Base-by-base conservation (phyloP, 2,888 invertebrate species). In the Napeogenes inachia region DNA sequence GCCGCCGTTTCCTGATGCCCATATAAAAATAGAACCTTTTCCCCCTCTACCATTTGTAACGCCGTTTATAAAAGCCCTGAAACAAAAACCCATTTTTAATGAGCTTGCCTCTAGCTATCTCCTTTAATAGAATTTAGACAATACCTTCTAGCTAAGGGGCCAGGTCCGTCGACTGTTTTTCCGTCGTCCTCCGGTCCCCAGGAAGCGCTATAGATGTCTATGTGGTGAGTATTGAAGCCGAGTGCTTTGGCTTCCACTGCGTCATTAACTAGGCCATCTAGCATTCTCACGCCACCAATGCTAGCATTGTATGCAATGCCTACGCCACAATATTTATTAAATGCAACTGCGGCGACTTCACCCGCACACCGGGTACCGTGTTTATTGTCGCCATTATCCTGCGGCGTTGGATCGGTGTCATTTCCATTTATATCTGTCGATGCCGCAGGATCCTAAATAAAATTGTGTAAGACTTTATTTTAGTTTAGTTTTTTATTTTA, bases 341-440 rank as follows among this genome's bases (percentile, higher is more conserved):
- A 98, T 58, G 99, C 99, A 65, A 97, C 95, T 69, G 97, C 99
- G 47, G 99, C 98, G 10, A 99, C 99, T 91, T 99, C 99, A 35
- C 99, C 99, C 33, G 99, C 99, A 85, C 99, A 99, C 72, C 99
- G 92, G 67, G 99, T 99, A 55, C 99, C 99, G 84, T 99, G 99
- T 92, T 99, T 99, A 92, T 99, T 99, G 89, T 99, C 98, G 46
- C 98, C 98, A 89, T 98, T 98, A 91, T 98, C 98, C 85, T 98
- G 95, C 13, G 99, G 99, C 92, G 97, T 98, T 50, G 99, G 99
- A 90, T 99, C 99, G 73, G 95, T 95, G 85, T 99, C 98, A 85
- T 98, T 97, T 76, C 96, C 98, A 84, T 99, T 99, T 84, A 99
- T 97, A 87, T 99, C 99, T 57, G 95, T 97, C 76, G 99, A 99